Conservation (phyloP, 2,113 vertebrate species). For the Eleginops maclovinus region DNA sequence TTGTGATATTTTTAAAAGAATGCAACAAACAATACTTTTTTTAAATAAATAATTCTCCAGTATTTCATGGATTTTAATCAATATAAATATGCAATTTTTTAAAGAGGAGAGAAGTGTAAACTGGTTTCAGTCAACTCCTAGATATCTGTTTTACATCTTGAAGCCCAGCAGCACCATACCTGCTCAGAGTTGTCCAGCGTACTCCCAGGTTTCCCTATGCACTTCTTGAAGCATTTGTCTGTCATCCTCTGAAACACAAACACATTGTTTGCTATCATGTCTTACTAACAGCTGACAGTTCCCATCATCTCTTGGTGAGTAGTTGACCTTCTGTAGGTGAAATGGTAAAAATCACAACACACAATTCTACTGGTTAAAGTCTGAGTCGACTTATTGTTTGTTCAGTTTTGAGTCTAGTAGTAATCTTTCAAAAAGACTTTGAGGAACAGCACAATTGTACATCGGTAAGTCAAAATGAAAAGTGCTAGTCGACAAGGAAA, state of each 20-base stretch:
- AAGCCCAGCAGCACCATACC: constrained; percentile 85
- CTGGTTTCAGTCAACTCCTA: too few species aligned
- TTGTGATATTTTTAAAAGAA: neutral
- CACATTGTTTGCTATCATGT: neutral
- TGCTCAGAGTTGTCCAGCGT: constrained; percentile 96
- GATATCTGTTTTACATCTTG: too few species aligned
- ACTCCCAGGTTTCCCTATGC: constrained; percentile 95
- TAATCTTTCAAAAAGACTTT: too few species aligned
- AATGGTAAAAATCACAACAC: too few species aligned
- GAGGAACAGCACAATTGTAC: too few species aligned
- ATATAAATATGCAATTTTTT: too few species aligned
- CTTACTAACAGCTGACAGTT: neutral
- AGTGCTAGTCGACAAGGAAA: too few species aligned
- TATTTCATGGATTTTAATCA: neutral
- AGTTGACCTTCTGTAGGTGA: neutral
- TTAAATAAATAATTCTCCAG: too few species aligned
- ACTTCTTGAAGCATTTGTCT: constrained; percentile 99
- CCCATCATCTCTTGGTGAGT: neutral
- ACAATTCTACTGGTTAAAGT: neutral
- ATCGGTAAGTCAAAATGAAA: too few species aligned
- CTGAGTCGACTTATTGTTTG: too few species aligned
- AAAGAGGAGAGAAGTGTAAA: too few species aligned
- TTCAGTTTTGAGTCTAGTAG: too few species aligned
- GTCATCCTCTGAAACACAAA: constrained; percentile 92
- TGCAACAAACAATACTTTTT: neutral